Percentiles rank a stretch among this genome's conserved stretches.
These are phyloP conservation scores for Synergus laeviventris DNA, from an alignment of 2,888 invertebrate species.

Conservation along the genomic window DNA sequence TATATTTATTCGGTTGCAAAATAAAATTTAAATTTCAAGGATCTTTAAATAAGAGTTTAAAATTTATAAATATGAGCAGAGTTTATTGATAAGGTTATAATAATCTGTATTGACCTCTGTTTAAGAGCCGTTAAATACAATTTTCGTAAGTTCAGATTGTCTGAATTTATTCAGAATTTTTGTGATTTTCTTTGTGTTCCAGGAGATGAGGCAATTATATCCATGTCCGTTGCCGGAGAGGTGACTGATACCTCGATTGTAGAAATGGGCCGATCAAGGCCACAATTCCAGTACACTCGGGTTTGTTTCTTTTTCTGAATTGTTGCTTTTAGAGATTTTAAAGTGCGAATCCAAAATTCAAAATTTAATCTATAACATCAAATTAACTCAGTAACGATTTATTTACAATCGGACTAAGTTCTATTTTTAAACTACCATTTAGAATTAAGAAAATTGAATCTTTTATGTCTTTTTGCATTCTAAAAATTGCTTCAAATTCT, in stretches of 20 bases:
- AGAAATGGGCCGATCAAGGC: slow-evolving; percentile 73
- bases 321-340: background rate
- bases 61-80: background rate
- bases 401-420: no score
- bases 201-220: slow-evolving; percentile 77
- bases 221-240: slow-evolving; percentile 76
- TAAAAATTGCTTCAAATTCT: no score
- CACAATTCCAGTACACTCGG: slow-evolving; percentile 74
- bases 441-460: no score
- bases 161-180: background rate
- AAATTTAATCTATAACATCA: background rate
- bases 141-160: background rate
- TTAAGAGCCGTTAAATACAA: background rate
- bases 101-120: background rate
- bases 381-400: slow-evolving; percentile 37
- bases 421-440: no score
- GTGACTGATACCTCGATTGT: slow-evolving; percentile 74
- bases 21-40: background rate
- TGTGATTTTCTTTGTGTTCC: background rate
- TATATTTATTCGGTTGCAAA: background rate
- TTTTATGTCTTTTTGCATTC: no score
- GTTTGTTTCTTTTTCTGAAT: slow-evolving; percentile 57
- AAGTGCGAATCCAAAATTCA: background rate
- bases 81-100: background rate
- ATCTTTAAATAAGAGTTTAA: background rate